These are phyloP conservation scores for Tetraodon nigroviridis DNA, from an alignment of 2,113 vertebrate genomes.

Conservation along the genomic window DNA sequence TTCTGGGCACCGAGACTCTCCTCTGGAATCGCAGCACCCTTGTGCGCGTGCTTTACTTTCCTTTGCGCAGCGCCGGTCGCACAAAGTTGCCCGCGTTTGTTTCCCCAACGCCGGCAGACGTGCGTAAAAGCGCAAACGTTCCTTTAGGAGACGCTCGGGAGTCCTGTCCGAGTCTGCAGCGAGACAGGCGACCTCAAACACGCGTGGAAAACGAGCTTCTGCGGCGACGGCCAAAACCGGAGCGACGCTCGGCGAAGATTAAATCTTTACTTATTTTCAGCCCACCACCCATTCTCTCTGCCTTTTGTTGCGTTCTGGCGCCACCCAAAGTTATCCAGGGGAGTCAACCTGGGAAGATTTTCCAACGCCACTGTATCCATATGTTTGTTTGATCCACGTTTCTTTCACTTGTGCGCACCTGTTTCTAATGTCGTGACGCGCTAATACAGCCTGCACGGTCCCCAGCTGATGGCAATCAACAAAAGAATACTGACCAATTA, in stretches of 20 bases:
- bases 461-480: too few relatives aligned
- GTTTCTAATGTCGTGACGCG: too few relatives aligned
- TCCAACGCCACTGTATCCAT: neutral
- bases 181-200: slow-evolving; percentile 12
- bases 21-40: slow-evolving; percentile 41
- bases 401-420: too few relatives aligned
- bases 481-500: too few relatives aligned
- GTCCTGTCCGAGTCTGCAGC: too few relatives aligned
- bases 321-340: slow-evolving; percentile 57
- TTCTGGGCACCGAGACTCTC: slow-evolving; percentile 23
- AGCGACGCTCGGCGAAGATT: slow-evolving; percentile 41
- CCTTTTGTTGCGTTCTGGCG: slow-evolving; percentile 67
- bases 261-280: slow-evolving; percentile 26
- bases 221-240: slow-evolving; percentile 33
- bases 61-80: slow-evolving; percentile 10
- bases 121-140: neutral
- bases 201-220: slow-evolving; percentile 38
- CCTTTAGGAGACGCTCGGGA: too few relatives aligned
- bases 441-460: too few relatives aligned
- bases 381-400: too few relatives aligned
- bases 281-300: neutral
- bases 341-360: too few relatives aligned
- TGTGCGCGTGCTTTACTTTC: slow-evolving; percentile 43
- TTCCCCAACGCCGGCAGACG: slow-evolving; percentile 10
- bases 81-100: slow-evolving; percentile 50